Evolutionary conservation across 2,113 vertebrate genomes (phyloP).

Genomic region (Pardalotus punctatus): DNA sequence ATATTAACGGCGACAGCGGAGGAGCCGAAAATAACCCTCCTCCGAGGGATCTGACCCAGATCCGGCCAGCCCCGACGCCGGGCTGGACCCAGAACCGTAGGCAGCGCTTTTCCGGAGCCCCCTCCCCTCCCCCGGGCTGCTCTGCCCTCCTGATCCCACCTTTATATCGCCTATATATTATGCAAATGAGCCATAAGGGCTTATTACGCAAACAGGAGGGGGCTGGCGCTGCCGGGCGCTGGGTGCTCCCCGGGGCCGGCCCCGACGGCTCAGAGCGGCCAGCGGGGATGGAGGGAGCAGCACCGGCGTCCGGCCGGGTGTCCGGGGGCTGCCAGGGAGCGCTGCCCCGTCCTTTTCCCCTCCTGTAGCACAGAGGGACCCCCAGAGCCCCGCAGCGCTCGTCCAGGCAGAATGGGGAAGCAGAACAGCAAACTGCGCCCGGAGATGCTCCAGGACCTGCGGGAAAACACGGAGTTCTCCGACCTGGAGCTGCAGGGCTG

Average conservation of each 20-base stretch:
- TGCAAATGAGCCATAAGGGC: conserved; percentile 3
- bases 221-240: not conserved
- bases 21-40: conserved; percentile 38
- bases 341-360: not conserved
- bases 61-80: not conserved
- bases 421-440: conserved; percentile 99
- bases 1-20: not conserved
- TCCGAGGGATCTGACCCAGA: conserved; percentile 49
- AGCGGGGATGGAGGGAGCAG: not conserved
- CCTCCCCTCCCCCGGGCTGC: not conserved
- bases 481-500: conserved; percentile 98
- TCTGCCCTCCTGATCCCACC: not conserved
- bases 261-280: not conserved
- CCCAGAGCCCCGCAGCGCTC: not conserved
- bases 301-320: not conserved
- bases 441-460: conserved; percentile 96
- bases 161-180: not conserved
- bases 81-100: not conserved
- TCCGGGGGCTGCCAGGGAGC: not conserved
- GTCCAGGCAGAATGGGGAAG: conserved; percentile 87
- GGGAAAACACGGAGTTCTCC: conserved; percentile 97
- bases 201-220: not conserved
- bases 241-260: not conserved
- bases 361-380: not conserved
- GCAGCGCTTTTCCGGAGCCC: fast-evolving